phyloP scores from a whole-genome alignment of 2,113 vertebrate species.

The Hippocampus abdominalis region DNA sequence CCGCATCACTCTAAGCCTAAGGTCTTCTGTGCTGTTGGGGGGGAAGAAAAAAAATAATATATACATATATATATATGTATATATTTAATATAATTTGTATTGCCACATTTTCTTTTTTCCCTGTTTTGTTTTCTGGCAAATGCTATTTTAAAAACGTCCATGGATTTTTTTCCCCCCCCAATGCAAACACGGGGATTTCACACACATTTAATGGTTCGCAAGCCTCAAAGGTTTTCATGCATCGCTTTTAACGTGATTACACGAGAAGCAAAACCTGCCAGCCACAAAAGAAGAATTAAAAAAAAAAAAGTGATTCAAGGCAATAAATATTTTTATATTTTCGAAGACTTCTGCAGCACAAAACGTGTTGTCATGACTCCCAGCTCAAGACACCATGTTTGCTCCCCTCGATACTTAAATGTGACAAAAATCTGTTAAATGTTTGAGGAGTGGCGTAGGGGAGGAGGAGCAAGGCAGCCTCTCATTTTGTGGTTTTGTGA shows the following conservation, averaged over 20 bases:
- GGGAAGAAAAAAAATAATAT: too few relatives aligned
- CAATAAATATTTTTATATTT: background rate
- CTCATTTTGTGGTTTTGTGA: constrained; percentile 53
- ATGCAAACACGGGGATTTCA: too few relatives aligned
- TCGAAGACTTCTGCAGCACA: background rate
- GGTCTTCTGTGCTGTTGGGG: constrained; percentile 1
- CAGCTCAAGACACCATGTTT: too few relatives aligned
- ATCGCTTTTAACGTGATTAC: constrained; percentile 20
- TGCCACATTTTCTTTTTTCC: too few relatives aligned
- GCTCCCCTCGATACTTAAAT: too few relatives aligned
- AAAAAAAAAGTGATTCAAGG: background rate
- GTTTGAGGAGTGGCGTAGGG: constrained; percentile 1
- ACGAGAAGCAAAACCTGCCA: constrained; percentile 22
- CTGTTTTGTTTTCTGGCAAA: background rate
- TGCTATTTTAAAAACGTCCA: background rate
- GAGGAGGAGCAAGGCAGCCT: constrained; percentile 25
- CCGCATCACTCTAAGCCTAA: constrained; percentile 19
- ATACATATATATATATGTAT: too few relatives aligned
- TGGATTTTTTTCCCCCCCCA: too few relatives aligned
- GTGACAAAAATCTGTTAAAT: constrained; percentile 37
- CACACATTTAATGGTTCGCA: constrained; percentile 4
- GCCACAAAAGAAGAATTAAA: background rate
- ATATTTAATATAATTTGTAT: too few relatives aligned
- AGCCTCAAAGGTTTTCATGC: constrained; percentile 6
- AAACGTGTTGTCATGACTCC: background rate